Base-by-base conservation (phyloP, 2,797 vertebrate genomes). In the Denticeps clupeoides region DNA sequence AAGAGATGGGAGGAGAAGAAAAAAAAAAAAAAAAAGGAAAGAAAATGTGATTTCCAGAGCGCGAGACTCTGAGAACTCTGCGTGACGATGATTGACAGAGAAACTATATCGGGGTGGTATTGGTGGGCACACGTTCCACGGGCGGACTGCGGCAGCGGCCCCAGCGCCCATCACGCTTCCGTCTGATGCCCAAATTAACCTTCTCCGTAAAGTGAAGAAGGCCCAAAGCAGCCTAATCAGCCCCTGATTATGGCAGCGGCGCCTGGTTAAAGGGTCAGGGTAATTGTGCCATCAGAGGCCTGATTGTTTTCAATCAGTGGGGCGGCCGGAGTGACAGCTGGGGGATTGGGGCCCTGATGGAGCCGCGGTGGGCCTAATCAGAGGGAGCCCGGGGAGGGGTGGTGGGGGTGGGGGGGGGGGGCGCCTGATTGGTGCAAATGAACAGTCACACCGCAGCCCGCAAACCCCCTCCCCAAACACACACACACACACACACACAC, bases 241-340 rank as follows among this genome's bases (percentile, higher is more conserved):
- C 86, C 87, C 86, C 90, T 97, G 92, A 98, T 97, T 95, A 96
- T 90, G 90, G 89, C 82, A 82, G 89, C 87, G 87, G 89, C 85
- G 87, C 87, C 90, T 89, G 90, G 91, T 92, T 96, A 97, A 94
- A 90, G 93, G 93, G 93, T 97, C 93, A 97, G 89, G 89, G 93
- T 97, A 97, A 97, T 97, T 97, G 92, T 94, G 90, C 90, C 93
- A 97, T 96, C 93, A 96, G 90, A 94, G 90, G 88, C 85, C 89
- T 97, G 93, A 98, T 95, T 97, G 93, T 94, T 97, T 98, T 98
- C 93, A 97, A 97, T 97, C 93, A 95, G 80, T 90, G 84, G 89
- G 87, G 86, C 81, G 82, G 88, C 93, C 86, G 76, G 89, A 97
- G 88, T 97, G 93, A 97, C 93, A 97, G 92, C 90, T 91, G 86